A percentile compares a stretch with the other conserved stretches of the same genome.
Conservation (phyloP, 2,888 invertebrate genomes). For the Parasteatoda lunata region DNA sequence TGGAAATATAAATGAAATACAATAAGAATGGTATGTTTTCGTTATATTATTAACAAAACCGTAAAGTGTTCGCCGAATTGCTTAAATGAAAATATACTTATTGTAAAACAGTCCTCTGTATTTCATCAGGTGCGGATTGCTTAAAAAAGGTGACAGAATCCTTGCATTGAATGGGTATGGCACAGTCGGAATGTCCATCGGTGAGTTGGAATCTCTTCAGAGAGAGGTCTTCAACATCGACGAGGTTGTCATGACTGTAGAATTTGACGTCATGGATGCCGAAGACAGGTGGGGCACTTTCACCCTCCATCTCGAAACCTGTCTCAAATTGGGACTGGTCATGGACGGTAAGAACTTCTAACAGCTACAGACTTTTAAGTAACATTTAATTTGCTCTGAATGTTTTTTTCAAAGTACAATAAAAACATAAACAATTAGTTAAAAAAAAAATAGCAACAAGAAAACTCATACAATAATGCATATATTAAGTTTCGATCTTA, state of each 20-base stretch:
- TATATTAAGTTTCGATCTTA: too few species aligned
- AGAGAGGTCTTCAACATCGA: not conserved
- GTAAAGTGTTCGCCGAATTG: too few species aligned
- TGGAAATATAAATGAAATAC: too few species aligned
- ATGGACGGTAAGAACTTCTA: constrained; percentile 19
- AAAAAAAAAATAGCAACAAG: too few species aligned
- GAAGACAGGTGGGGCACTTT: constrained; percentile 26
- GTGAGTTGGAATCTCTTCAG: not conserved
- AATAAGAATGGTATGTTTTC: too few species aligned
- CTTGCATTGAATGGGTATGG: constrained; percentile 25
- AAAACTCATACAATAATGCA: too few species aligned
- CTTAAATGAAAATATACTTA: too few species aligned
- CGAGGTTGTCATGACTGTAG: constrained; percentile 12
- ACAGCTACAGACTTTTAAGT: too few species aligned
- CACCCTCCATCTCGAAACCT: constrained; percentile 11
- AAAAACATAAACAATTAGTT: too few species aligned
- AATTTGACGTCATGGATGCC: constrained; percentile 21
- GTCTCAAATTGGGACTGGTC: constrained; percentile 19
- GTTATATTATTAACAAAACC: too few species aligned
- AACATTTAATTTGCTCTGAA: too few species aligned
- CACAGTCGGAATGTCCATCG: not conserved
- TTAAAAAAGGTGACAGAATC: constrained; percentile 20
- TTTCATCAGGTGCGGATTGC: constrained; percentile 20
- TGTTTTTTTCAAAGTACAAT: too few species aligned
- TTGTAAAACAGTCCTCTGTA: not conserved